Evolutionary conservation across 1,140 invertebrate species (phyloP).

Genomic region (Galendromus occidentalis): DNA sequence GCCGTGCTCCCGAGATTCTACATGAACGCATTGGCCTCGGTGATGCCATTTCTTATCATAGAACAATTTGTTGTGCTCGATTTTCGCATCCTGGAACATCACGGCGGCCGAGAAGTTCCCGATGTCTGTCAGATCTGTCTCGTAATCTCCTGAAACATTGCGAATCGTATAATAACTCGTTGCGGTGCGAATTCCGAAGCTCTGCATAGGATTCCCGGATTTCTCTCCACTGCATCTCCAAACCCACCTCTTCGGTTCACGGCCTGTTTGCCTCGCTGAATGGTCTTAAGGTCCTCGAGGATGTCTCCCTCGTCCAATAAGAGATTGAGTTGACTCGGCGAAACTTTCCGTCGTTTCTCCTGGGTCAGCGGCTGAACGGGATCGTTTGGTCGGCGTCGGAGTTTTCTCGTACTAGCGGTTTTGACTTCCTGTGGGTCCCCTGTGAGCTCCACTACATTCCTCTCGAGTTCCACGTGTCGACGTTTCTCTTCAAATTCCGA

Average conservation of each 20-base stretch:
- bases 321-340: conserved; percentile 55
- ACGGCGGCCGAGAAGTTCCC: no score
- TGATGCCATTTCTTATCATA: conserved; percentile 84
- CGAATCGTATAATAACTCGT: no score
- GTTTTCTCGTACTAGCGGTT: conserved; percentile 50
- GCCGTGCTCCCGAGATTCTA: conserved; percentile 40
- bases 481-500: conserved; percentile 79
- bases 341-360: conserved; percentile 23
- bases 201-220: no score
- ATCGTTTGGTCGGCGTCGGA: conserved; percentile 74
- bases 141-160: no score
- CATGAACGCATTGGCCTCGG: conserved; percentile 69
- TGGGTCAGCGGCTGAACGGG: conserved; percentile 53
- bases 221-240: no score
- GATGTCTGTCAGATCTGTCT: no score
- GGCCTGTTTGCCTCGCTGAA: conserved; percentile 36
- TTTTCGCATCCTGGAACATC: conserved; percentile 42
- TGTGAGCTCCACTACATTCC: conserved; percentile 63
- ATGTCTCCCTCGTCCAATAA: conserved; percentile 70
- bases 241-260: no score
- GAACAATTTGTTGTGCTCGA: conserved; percentile 79
- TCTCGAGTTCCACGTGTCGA: conserved; percentile 65
- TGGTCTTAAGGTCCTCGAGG: conserved; percentile 61
- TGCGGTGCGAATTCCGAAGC: no score
- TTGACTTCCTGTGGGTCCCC: conserved; percentile 37